Percentiles rank a stretch among this genome's conserved stretches.
phyloP scores from a whole-genome alignment of 1,140 invertebrate genomes.

The Drosophila trapezifrons region DNA sequence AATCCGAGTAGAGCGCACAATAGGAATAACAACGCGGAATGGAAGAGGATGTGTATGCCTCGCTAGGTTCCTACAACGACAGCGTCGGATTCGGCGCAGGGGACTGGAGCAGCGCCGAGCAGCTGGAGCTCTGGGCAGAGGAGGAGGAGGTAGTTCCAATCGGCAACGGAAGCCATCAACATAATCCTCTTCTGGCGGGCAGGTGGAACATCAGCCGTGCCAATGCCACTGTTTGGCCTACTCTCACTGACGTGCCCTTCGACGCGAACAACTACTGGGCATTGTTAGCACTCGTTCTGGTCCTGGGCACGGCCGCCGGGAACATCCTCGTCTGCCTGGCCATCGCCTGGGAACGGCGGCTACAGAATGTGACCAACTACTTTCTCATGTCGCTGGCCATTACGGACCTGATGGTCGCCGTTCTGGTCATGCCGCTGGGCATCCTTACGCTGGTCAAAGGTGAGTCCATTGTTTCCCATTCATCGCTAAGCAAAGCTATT shows the following conservation, averaged over 20 bases:
- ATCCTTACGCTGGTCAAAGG: constrained; percentile 91
- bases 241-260: constrained; percentile 33
- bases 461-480: constrained; percentile 84
- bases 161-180: constrained; percentile 32
- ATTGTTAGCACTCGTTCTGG: constrained; percentile 90
- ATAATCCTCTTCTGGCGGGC: constrained; percentile 23
- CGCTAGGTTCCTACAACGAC: constrained; percentile 63
- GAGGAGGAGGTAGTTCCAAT: constrained; percentile 3
- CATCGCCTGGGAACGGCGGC: constrained; percentile 92
- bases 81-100: constrained; percentile 25
- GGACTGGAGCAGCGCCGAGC: constrained; percentile 60
- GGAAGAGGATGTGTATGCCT: constrained; percentile 78
- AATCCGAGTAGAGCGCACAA: constrained; percentile 37
- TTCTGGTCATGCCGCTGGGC: constrained; percentile 95
- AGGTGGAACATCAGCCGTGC: constrained; percentile 47
- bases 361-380: constrained; percentile 98
- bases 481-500: constrained; percentile 1
- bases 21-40: constrained; percentile 60
- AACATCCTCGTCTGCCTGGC: constrained; percentile 97
- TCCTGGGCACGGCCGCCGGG: constrained; percentile 94
- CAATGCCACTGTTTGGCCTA: constrained; percentile 33
- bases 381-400: constrained; percentile 98
- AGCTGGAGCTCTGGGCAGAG: constrained; percentile 50
- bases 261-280: constrained; percentile 90
- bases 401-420: constrained; percentile 96